Evolutionary conservation across 2,888 invertebrate species (phyloP), one percentile per base, ranked within the genome.

Genomic region (Tillus elongatus): DNA sequence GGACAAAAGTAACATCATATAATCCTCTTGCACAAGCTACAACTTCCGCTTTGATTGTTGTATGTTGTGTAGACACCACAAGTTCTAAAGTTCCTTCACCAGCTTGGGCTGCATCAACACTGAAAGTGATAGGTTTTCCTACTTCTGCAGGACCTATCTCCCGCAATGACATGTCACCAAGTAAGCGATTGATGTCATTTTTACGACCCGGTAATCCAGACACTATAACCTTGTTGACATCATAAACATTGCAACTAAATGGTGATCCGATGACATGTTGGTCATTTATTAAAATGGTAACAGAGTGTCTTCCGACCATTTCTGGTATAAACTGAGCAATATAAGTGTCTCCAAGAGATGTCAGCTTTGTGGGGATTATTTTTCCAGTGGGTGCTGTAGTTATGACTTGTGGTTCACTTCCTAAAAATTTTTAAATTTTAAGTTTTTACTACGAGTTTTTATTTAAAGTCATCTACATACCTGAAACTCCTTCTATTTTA

Each of bases 51-150:
- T 92, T 87, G 2, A 92, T 88, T 2, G 91, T 90, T 35, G 88
- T 85, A 11, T 87, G 86, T 47, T 80, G 79, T 0, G 91, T 92
- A 32, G 90, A 90, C 1, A 93, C 91, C 0, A 92, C 91, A 10
- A 93, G 70, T 56, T 92, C 92, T 2, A 92, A 68, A 0, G 90
- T 91, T 2, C 95, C 95, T 63, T 92, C 90, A 0, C 95, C 95
- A 2, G 95, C 93, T 54, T 90, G 87, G 0, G 90, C 89, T 1
- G 93, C 92, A 66, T 95, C 93, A 19, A 95, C 93, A 49, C 87
- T 87, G 61, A 91, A 91, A 0, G 90, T 91, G 1, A 90, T 84
- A 0, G 90, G 86, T 53, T 87, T 82, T 3, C 88, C 88, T 6
- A 90, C 73, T 61, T 82, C 79, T 56, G 74, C 45, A 60, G 73